Percentiles rank a stretch among this genome's conserved stretches.
Evolutionary conservation across 2,797 vertebrate genomes (phyloP).

Genomic region (Paguma larvata): DNA sequence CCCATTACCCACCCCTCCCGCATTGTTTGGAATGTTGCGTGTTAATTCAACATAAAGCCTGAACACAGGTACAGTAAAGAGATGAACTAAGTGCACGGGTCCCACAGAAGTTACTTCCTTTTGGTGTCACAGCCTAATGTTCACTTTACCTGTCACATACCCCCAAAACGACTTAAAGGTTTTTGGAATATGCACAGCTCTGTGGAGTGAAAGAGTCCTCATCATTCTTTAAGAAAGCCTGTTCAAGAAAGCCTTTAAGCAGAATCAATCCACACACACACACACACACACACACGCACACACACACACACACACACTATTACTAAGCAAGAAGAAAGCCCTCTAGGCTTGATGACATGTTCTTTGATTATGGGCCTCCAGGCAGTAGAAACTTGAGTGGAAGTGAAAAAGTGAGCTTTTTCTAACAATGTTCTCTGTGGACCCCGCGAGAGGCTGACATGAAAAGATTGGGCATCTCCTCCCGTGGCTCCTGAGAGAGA

Average conservation of each 20-base stretch:
- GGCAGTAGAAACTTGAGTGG: neutral
- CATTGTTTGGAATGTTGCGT: neutral
- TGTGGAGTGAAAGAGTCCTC: neutral
- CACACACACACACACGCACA: neutral
- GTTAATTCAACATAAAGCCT: conserved; percentile 5
- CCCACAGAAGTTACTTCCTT: neutral
- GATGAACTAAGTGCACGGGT: neutral
- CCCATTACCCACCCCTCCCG: neutral
- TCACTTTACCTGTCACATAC: neutral
- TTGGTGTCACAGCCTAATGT: neutral
- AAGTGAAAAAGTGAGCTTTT: neutral
- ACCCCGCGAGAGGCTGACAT: neutral
- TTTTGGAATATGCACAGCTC: neutral
- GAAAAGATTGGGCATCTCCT: neutral
- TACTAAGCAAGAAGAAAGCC: neutral
- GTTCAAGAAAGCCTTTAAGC: neutral
- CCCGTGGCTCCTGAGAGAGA: neutral
- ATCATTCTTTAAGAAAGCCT: neutral
- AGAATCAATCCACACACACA: neutral
- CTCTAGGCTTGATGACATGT: neutral
- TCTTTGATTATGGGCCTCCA: conserved; percentile 7
- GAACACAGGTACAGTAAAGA: neutral
- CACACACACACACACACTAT: neutral
- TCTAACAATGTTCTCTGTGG: neutral
- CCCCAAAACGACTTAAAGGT: neutral